These are phyloP conservation scores for Urocynchramus pylzowi DNA, from an alignment of 2,113 vertebrate genomes.

Conservation along the genomic window DNA sequence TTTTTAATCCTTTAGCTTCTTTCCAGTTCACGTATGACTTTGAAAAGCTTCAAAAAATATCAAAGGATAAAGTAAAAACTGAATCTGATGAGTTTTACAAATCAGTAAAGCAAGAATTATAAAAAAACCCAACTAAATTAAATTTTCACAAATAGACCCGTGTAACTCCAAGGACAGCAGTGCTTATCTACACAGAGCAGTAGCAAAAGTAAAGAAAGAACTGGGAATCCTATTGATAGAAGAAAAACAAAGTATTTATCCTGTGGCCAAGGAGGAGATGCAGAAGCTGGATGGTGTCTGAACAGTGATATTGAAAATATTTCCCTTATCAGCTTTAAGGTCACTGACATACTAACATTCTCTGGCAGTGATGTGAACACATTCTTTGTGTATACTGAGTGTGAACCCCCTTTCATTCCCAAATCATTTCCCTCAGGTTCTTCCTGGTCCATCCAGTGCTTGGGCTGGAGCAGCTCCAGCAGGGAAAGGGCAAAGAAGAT, in stretches of 20 bases:
- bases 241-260: not conserved
- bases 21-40: not conserved
- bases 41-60: not conserved
- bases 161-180: not conserved
- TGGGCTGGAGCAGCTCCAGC: not conserved
- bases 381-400: not conserved
- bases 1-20: not conserved
- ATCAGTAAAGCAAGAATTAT: not conserved
- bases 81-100: not conserved
- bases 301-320: not conserved
- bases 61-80: not conserved
- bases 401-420: not conserved
- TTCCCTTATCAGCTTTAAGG: not conserved
- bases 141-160: not conserved
- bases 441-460: not conserved
- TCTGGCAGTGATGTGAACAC: not conserved
- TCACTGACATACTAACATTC: not conserved
- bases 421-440: not conserved
- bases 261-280: not conserved
- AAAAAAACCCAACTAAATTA: not conserved
- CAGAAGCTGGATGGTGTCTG: not conserved
- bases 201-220: not conserved
- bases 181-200: not conserved
- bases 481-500: not conserved
- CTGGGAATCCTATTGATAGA: not conserved